Percentiles rank a stretch among this genome's conserved stretches.
phyloP scores from a whole-genome alignment of 2,797 vertebrate species.

The Melanotaenia pygmaea region DNA sequence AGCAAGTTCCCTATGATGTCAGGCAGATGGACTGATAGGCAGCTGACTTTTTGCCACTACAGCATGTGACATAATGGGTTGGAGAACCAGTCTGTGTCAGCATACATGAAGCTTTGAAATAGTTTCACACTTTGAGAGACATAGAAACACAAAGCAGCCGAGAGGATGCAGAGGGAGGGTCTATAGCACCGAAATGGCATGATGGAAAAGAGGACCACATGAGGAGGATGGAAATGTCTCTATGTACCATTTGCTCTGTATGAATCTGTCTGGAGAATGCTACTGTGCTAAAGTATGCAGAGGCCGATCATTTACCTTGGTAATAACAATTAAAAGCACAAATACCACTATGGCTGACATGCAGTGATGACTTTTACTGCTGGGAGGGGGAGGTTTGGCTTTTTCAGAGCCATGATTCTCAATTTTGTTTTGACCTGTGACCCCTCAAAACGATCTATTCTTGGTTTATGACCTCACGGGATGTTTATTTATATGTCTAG shows the following conservation, averaged over 20 bases:
- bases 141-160: conserved; percentile 12
- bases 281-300: conserved; percentile 21
- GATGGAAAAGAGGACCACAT: conserved; percentile 76
- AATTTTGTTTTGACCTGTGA: not conserved
- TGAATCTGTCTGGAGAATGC: conserved; percentile 6
- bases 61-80: conserved; percentile 42
- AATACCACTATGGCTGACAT: conserved; percentile 49
- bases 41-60: conserved; percentile 50
- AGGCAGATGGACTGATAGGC: conserved; percentile 65
- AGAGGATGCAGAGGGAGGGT: conserved; percentile 7
- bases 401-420: not conserved
- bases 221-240: conserved; percentile 47
- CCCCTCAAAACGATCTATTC: not conserved
- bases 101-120: conserved; percentile 57
- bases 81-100: conserved; percentile 23
- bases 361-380: conserved; percentile 11
- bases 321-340: conserved; percentile 66
- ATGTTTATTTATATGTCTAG: not conserved
- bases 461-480: not conserved
- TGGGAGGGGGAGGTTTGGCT: not conserved
- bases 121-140: not conserved
- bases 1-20: conserved; percentile 55
- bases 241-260: conserved; percentile 32
- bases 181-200: conserved; percentile 41
- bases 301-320: conserved; percentile 41